phyloP scores from a whole-genome alignment of 2,888 invertebrate species.

The Cephus rjabovi region DNA sequence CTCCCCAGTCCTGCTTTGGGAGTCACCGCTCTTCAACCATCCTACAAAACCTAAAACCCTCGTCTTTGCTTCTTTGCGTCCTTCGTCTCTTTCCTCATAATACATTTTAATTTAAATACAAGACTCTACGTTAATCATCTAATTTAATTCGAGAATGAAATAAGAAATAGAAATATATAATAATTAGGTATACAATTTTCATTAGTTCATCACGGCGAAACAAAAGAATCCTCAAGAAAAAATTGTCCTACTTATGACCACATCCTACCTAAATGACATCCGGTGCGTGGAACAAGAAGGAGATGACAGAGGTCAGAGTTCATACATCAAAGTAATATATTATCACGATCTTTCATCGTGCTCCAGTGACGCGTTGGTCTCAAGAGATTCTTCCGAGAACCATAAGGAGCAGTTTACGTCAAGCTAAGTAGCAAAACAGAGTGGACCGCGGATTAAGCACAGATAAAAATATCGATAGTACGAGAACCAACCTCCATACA shows the following conservation, averaged over 20 bases:
- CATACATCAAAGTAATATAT: neutral
- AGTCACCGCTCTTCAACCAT: neutral
- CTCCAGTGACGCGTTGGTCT: neutral
- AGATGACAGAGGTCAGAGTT: slow-evolving; percentile 1
- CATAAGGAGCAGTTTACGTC: slow-evolving; percentile 24
- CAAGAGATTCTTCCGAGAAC: neutral
- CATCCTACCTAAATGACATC: neutral
- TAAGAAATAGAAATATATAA: neutral
- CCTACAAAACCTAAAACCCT: neutral
- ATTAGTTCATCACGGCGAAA: neutral
- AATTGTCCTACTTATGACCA: neutral
- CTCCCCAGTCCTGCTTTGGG: neutral
- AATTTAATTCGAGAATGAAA: neutral
- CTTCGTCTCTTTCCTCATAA: neutral
- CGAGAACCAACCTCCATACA: neutral
- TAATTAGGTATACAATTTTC: neutral
- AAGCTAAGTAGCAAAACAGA: slow-evolving; percentile 6
- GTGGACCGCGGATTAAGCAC: neutral
- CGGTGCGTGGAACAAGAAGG: neutral
- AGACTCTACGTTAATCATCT: neutral
- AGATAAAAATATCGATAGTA: neutral
- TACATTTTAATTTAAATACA: neutral
- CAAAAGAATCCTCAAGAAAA: neutral
- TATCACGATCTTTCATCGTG: neutral
- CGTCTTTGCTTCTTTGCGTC: neutral